phyloP scores from a whole-genome alignment of 1,140 invertebrate genomes.

The Amphibalanus amphitrite region DNA sequence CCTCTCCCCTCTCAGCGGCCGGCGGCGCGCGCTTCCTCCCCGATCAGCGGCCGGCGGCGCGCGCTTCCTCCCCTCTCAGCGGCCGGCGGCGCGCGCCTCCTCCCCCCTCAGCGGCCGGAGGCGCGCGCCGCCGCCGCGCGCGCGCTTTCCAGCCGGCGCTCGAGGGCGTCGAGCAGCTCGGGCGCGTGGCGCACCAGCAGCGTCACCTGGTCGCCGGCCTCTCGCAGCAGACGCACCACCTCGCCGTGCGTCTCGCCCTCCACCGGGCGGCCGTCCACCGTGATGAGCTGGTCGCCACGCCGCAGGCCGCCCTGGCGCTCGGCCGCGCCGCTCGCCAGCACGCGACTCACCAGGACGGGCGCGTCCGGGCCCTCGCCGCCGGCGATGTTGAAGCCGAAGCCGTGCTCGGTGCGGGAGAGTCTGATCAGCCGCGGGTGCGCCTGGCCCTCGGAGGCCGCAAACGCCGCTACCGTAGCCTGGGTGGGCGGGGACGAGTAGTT shows the following conservation, averaged over 20 bases:
- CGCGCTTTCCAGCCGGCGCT: no score
- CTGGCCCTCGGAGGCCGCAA: slow-evolving; percentile 96
- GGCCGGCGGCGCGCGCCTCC: slow-evolving; percentile 78
- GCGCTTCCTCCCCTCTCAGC: no score
- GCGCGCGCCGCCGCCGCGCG: no score
- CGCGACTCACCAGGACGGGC: slow-evolving; percentile 72
- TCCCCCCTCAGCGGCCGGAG: no score
- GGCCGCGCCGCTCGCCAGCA: slow-evolving; percentile 52
- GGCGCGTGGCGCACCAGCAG: slow-evolving; percentile 56
- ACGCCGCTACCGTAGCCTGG: slow-evolving; percentile 70
- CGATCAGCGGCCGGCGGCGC: no score
- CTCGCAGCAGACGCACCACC: slow-evolving; percentile 94
- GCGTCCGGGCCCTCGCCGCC: slow-evolving; percentile 98
- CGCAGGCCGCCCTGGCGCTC: slow-evolving; percentile 91
- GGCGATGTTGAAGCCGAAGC: slow-evolving; percentile 92
- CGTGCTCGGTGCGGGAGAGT: slow-evolving; percentile 96
- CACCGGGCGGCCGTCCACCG: slow-evolving; percentile 93
- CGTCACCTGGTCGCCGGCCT: slow-evolving; percentile 88
- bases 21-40: no score
- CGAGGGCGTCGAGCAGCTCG: no score
- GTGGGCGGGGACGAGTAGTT: no score
- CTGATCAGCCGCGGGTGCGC: slow-evolving; percentile 95
- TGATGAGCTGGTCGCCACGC: slow-evolving; percentile 88
- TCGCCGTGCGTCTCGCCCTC: slow-evolving; percentile 99
- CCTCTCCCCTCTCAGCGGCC: no score